Percentiles rank a stretch among this genome's conserved stretches.
These are phyloP conservation scores for Dynastes hyllus DNA, from an alignment of 2,888 invertebrate species.

Conservation along the genomic window DNA sequence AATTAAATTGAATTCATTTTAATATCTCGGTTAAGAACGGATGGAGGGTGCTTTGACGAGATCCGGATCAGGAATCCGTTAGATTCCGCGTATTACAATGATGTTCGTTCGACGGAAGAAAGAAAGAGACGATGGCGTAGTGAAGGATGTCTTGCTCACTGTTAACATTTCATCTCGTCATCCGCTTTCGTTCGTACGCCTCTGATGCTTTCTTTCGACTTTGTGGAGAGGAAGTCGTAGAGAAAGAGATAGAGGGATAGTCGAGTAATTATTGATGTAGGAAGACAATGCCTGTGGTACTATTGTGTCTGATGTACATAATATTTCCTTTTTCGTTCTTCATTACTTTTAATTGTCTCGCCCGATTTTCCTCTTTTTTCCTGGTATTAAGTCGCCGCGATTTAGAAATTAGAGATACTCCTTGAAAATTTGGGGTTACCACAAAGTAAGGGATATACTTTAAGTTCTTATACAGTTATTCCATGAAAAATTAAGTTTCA, in stretches of 20 bases:
- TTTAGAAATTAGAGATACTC: neutral
- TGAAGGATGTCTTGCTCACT: conserved; percentile 23
- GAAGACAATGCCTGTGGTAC: conserved; percentile 32
- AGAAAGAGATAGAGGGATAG: conserved; percentile 20
- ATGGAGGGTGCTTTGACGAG: conserved; percentile 44
- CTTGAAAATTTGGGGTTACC: neutral
- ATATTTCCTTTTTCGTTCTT: conserved; percentile 40
- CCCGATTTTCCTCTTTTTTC: conserved; percentile 5
- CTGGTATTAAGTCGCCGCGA: neutral
- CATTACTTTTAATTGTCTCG: conserved; percentile 26
- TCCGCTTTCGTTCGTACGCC: conserved; percentile 23
- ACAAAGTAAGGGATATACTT: too few species aligned
- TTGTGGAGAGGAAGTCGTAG: neutral
- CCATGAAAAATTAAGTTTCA: too few species aligned
- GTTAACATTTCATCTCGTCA: conserved; percentile 29
- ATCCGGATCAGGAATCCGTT: conserved; percentile 46
- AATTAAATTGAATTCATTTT: conserved; percentile 57
- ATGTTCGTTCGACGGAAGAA: conserved; percentile 18
- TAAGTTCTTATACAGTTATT: too few species aligned
- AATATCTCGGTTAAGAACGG: conserved; percentile 50
- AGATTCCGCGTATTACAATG: conserved; percentile 37
- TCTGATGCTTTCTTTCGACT: conserved; percentile 23
- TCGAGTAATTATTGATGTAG: conserved; percentile 40
- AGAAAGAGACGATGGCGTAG: conserved; percentile 10
- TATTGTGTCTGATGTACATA: conserved; percentile 38